A percentile compares a stretch with the other conserved stretches of the same genome.
Conservation (phyloP, 2,797 vertebrate genomes). For the Mycteria americana region DNA sequence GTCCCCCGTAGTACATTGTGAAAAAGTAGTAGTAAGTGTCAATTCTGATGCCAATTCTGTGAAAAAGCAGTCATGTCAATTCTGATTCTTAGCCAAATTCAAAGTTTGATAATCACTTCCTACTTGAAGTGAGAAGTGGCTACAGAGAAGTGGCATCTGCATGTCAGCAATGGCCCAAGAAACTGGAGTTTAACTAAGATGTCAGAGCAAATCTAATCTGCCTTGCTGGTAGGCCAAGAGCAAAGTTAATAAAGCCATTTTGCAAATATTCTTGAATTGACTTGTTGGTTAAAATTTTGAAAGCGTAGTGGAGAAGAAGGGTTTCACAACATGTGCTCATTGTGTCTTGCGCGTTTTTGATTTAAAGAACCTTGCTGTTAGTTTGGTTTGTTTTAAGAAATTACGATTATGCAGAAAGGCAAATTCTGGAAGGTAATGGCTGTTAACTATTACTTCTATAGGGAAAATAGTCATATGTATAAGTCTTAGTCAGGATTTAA, state of each 20-base stretch:
- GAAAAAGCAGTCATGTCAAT: neutral
- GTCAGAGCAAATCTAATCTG: neutral
- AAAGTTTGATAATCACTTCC: neutral
- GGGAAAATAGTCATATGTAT: neutral
- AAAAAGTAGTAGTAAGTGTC: neutral
- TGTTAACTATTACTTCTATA: neutral
- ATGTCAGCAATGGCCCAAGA: neutral
- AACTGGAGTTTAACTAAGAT: neutral
- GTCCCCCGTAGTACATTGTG: neutral
- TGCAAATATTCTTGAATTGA: neutral
- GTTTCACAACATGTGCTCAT: accelerated
- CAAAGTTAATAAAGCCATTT: neutral
- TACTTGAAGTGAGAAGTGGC: neutral
- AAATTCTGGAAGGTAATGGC: neutral
- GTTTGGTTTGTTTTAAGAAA: neutral
- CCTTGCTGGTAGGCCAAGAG: neutral
- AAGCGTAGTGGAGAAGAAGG: neutral
- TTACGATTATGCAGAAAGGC: neutral
- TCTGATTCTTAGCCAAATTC: neutral
- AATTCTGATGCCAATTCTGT: neutral
- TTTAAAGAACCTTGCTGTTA: neutral
- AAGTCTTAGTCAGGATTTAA: neutral
- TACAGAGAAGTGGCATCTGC: neutral
- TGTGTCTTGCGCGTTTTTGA: neutral
- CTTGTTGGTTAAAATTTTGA: neutral